Conservation (phyloP, 2,888 invertebrate species). For the Agriopis marginaria region DNA sequence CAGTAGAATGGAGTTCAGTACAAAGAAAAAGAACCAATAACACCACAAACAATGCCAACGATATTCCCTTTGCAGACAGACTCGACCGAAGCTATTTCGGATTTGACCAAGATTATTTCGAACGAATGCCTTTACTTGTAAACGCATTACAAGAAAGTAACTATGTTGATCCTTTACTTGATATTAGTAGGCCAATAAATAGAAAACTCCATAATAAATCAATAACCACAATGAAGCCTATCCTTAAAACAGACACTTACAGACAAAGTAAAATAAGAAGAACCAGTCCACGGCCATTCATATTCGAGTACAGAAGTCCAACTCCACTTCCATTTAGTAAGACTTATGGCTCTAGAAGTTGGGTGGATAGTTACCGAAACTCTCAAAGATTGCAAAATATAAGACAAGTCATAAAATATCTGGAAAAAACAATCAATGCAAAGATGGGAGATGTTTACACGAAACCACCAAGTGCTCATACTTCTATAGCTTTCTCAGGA, state of each 20-base stretch:
- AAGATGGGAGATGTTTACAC: slow-evolving; percentile 75
- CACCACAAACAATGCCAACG: slow-evolving; percentile 50
- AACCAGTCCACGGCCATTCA: slow-evolving; percentile 84
- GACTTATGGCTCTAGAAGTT: slow-evolving; percentile 70
- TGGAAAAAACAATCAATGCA: slow-evolving; percentile 78
- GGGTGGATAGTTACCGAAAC: slow-evolving; percentile 78
- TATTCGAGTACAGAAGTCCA: slow-evolving; percentile 73
- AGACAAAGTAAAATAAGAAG: slow-evolving; percentile 61
- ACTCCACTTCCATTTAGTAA: slow-evolving; percentile 76
- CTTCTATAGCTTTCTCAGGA: slow-evolving; percentile 72
- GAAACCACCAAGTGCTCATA: slow-evolving; percentile 61
- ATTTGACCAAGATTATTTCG: slow-evolving; percentile 80
- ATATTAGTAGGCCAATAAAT: slow-evolving; percentile 51
- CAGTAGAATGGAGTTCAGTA: slow-evolving; percentile 79
- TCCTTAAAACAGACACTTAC: slow-evolving; percentile 41
- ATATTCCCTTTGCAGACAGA: slow-evolving; percentile 73
- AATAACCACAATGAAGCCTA: slow-evolving; percentile 45
- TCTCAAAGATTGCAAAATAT: slow-evolving; percentile 78
- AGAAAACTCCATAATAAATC: slow-evolving; percentile 41
- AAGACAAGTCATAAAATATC: slow-evolving; percentile 76
- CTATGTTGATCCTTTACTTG: slow-evolving; percentile 65
- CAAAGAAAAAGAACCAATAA: slow-evolving; percentile 62
- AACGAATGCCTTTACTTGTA: slow-evolving; percentile 80
- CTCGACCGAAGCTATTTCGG: slow-evolving; percentile 76
- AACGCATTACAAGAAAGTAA: slow-evolving; percentile 79